Evolutionary conservation across 2,113 vertebrate genomes (phyloP).

Genomic region (Crotalus tigris): DNA sequence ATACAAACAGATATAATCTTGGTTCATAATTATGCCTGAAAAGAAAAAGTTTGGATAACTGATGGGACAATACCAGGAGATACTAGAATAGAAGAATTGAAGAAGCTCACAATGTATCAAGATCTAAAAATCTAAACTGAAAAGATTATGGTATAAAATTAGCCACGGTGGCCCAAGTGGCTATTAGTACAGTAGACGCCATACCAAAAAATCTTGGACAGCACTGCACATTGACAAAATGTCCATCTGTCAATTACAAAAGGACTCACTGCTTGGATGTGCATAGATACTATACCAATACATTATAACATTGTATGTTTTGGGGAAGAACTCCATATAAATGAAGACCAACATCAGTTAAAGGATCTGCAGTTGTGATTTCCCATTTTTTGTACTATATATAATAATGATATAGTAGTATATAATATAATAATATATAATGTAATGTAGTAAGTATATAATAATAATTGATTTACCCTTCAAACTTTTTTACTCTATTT

Average conservation of each 20-base stretch:
- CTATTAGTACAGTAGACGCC: neutral
- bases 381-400: no score
- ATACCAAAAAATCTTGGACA: neutral
- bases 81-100: neutral
- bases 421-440: no score
- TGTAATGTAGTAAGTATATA: no score
- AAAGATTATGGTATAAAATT: neutral
- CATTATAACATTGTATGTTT: neutral
- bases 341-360: no score
- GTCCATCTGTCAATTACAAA: neutral
- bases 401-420: no score
- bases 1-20: neutral
- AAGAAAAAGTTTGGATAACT: neutral
- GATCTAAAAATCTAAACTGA: neutral
- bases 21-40: neutral
- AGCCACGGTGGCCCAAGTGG: neutral
- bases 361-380: no score
- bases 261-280: neutral
- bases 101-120: neutral
- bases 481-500: no score
- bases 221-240: neutral
- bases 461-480: neutral
- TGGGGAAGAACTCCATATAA: neutral
- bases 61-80: neutral
- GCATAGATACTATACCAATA: neutral